A percentile compares a stretch with the other conserved stretches of the same genome.
phyloP scores from a whole-genome alignment of 2,797 vertebrate genomes.

The Pangasius mekongensis region DNA sequence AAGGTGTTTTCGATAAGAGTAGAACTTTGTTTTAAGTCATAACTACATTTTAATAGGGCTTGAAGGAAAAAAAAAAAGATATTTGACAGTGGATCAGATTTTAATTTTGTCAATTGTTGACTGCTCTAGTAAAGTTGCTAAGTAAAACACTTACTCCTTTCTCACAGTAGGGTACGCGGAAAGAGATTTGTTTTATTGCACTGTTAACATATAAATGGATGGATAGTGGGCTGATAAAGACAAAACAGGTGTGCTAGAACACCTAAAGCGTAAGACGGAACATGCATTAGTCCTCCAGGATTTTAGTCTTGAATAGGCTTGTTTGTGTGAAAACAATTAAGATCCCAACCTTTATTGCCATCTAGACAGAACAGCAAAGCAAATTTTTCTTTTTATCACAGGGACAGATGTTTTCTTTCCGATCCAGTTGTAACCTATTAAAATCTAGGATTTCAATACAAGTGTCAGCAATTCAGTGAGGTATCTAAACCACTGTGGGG shows the following conservation, averaged over 20 bases:
- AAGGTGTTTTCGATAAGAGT: too few species aligned
- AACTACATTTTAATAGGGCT: too few species aligned
- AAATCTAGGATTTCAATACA: background rate
- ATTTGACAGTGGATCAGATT: too few species aligned
- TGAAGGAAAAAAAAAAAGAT: too few species aligned
- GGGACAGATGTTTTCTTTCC: background rate
- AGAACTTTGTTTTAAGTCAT: too few species aligned
- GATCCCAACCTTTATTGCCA: background rate
- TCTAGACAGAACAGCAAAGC: background rate
- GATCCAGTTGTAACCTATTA: background rate
- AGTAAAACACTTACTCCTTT: background rate
- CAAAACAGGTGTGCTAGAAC: background rate
- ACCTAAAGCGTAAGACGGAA: background rate
- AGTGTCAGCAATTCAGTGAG: background rate
- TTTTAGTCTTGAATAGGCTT: background rate
- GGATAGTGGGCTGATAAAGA: background rate
- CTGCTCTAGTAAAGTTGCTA: too few species aligned
- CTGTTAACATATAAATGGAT: background rate
- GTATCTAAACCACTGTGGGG: background rate
- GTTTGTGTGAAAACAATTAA: conserved; percentile 2
- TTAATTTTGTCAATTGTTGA: too few species aligned
- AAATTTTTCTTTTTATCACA: background rate
- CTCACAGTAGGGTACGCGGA: background rate
- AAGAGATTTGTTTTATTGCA: background rate
- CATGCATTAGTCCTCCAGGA: background rate